Percentiles rank a stretch among this genome's conserved stretches.
Evolutionary conservation across 2,888 invertebrate genomes (phyloP).

Genomic region (Orgyia antiqua): DNA sequence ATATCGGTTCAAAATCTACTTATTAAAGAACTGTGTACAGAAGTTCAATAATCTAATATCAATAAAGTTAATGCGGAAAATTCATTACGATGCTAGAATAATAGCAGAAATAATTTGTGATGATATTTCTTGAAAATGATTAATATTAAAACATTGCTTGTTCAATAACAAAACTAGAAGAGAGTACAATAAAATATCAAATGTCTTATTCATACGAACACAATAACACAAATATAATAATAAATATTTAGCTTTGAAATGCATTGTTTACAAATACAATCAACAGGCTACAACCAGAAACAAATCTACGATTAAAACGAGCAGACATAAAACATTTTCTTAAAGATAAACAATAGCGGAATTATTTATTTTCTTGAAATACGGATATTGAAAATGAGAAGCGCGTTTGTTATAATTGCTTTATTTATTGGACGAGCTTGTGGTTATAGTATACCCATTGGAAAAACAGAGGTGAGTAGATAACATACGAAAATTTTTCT

Average conservation of each 20-base stretch:
- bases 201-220: conserved; percentile 9
- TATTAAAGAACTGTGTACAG: too few relatives aligned
- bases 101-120: too few relatives aligned
- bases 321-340: conserved; percentile 2
- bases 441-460: conserved; percentile 43
- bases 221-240: conserved; percentile 11
- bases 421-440: conserved; percentile 41
- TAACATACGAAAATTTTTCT: too few relatives aligned
- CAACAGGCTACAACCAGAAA: conserved; percentile 11
- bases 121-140: too few relatives aligned
- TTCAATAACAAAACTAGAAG: background rate
- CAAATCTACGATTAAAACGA: background rate
- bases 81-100: too few relatives aligned
- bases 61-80: too few relatives aligned
- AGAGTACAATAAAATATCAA: conserved; percentile 2
- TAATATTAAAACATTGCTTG: too few relatives aligned
- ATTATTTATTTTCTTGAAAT: conserved; percentile 10
- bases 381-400: conserved; percentile 40
- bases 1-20: too few relatives aligned
- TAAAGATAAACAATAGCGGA: conserved; percentile 8
- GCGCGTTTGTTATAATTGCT: conserved; percentile 41
- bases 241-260: conserved; percentile 5
- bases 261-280: conserved; percentile 7
- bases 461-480: conserved; percentile 43
- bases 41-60: too few relatives aligned